Evolutionary conservation across 2,888 invertebrate genomes (phyloP).

Genomic region (Mimachlamys varia): DNA sequence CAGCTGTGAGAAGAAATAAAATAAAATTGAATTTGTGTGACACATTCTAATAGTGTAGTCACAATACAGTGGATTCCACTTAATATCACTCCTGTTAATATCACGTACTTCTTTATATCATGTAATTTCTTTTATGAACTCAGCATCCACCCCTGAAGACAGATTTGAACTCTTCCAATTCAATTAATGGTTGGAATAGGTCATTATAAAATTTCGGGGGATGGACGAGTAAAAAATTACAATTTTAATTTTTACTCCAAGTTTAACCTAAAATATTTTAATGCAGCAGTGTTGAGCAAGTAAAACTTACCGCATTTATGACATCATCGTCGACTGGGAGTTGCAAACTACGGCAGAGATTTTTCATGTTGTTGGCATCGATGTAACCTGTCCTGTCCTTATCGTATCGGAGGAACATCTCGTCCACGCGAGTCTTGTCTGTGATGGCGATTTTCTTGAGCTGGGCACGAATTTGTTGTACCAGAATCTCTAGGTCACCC

Average conservation of each 20-base stretch:
- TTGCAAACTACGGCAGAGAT: slow-evolving; percentile 77
- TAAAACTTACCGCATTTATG: slow-evolving; percentile 75
- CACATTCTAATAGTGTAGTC: not conserved
- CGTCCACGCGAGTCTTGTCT: slow-evolving; percentile 78
- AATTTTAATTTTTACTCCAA: too few relatives aligned
- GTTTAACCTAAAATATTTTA: too few relatives aligned
- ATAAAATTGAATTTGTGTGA: slow-evolving; percentile 11
- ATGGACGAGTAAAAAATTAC: too few relatives aligned
- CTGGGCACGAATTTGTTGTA: slow-evolving; percentile 78
- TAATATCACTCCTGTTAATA: too few relatives aligned
- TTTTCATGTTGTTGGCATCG: slow-evolving; percentile 77
- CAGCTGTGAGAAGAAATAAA: slow-evolving; percentile 70
- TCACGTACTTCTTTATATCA: too few relatives aligned
- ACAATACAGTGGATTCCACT: too few relatives aligned
- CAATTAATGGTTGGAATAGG: too few relatives aligned
- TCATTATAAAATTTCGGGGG: too few relatives aligned
- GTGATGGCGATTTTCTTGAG: slow-evolving; percentile 81
- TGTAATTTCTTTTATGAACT: too few relatives aligned
- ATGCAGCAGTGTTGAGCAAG: too few relatives aligned
- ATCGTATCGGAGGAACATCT: slow-evolving; percentile 80
- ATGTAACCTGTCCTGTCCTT: slow-evolving; percentile 78
- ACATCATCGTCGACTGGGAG: slow-evolving; percentile 80
- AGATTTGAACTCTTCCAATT: too few relatives aligned
- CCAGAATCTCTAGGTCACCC: slow-evolving; percentile 76
- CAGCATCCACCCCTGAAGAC: too few relatives aligned